These are phyloP conservation scores for Aelia acuminata DNA, from an alignment of 2,888 invertebrate species.

Conservation along the genomic window DNA sequence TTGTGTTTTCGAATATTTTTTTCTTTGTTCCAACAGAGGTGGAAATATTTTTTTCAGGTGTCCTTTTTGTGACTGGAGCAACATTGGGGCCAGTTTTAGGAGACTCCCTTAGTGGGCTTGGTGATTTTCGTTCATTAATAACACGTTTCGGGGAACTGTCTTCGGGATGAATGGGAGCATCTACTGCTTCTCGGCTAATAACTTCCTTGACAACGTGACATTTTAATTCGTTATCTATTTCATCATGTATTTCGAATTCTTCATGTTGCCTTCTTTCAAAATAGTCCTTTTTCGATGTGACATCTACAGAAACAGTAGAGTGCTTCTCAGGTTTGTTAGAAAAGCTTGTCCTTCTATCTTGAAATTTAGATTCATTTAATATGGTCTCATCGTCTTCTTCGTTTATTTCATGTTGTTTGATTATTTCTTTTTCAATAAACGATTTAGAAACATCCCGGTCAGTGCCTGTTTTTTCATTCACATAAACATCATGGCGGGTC, in stretches of 20 bases:
- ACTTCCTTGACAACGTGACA: not conserved
- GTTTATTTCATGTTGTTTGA: not conserved
- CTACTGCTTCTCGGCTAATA: not conserved
- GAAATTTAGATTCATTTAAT: not conserved
- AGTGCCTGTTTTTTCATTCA: not conserved
- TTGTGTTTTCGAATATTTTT: conserved; percentile 53
- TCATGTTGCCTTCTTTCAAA: conserved; percentile 64
- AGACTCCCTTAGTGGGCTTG: conserved; percentile 63
- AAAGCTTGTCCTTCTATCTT: not conserved
- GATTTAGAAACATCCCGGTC: not conserved
- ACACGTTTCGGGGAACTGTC: conserved; percentile 22
- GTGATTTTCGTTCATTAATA: conserved; percentile 23
- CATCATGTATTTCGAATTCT: conserved; percentile 2
- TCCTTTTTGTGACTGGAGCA: not conserved
- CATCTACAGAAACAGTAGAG: conserved; percentile 58
- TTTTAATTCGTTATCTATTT: conserved; percentile 14
- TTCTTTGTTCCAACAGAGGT: not conserved
- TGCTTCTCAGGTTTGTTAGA: not conserved
- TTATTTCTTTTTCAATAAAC: conserved; percentile 10
- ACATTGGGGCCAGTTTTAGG: conserved; percentile 27
- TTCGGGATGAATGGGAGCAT: not conserved
- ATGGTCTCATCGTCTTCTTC: not conserved
- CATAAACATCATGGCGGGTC: not conserved
- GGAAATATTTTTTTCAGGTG: conserved; percentile 39
- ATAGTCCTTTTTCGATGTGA: conserved; percentile 65